Evolutionary conservation across 1,140 invertebrate genomes (phyloP).

Genomic region (Magallana gigas): DNA sequence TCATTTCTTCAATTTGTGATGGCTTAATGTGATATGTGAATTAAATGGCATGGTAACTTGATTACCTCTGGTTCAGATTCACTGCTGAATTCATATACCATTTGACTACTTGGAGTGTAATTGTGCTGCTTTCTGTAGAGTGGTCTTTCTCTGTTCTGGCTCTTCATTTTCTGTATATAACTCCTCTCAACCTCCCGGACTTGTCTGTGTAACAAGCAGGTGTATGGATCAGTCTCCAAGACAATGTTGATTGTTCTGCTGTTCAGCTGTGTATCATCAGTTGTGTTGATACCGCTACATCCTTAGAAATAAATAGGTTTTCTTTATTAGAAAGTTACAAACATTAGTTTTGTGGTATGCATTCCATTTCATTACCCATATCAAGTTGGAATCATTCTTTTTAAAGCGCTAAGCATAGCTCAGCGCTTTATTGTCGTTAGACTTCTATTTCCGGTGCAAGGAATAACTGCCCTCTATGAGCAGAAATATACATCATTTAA

Average conservation of each 20-base stretch:
- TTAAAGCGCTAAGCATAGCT: too few relatives aligned
- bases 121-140: not conserved
- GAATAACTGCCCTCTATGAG: too few relatives aligned
- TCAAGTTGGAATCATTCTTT: too few relatives aligned
- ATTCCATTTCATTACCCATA: too few relatives aligned
- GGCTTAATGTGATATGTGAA: too few relatives aligned
- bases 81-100: slow-evolving; percentile 48
- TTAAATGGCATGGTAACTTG: not conserved
- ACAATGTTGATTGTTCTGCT: slow-evolving; percentile 73
- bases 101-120: not conserved
- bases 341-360: too few relatives aligned
- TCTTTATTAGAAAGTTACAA: not conserved
- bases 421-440: too few relatives aligned
- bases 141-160: not conserved
- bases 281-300: slow-evolving; percentile 42
- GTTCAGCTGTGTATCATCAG: slow-evolving; percentile 59
- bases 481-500: too few relatives aligned
- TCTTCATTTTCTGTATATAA: slow-evolving; percentile 54
- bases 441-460: too few relatives aligned
- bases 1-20: too few relatives aligned
- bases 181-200: slow-evolving; percentile 66
- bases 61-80: slow-evolving; percentile 38
- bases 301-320: slow-evolving; percentile 44
- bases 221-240: slow-evolving; percentile 68
- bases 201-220: slow-evolving; percentile 67